phyloP scores from a whole-genome alignment of 2,888 invertebrate genomes.

The Perizoma flavofasciatum region DNA sequence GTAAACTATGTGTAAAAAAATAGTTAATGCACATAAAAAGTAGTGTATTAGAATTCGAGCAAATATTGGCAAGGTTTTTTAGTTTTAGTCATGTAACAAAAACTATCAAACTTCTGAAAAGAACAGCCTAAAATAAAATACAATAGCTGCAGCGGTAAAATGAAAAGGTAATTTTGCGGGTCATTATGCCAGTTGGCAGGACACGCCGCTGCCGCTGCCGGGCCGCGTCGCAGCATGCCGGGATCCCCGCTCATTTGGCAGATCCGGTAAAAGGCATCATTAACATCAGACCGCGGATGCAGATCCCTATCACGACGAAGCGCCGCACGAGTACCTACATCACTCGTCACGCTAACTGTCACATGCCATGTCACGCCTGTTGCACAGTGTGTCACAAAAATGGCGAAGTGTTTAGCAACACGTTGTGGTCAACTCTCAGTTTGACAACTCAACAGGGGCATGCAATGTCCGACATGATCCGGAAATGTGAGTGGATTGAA shows the following conservation, averaged over 20 bases:
- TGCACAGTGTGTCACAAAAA: slow-evolving; percentile 11
- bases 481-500: neutral
- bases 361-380: slow-evolving; percentile 16
- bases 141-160: neutral
- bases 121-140: too few relatives aligned
- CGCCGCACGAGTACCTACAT: slow-evolving; percentile 14
- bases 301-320: slow-evolving; percentile 15
- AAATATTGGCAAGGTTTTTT: too few relatives aligned
- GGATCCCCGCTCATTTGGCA: slow-evolving; percentile 20
- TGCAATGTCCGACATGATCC: slow-evolving; percentile 4
- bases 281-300: slow-evolving; percentile 9
- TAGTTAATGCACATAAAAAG: too few relatives aligned
- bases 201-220: neutral
- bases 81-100: too few relatives aligned
- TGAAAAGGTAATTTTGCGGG: slow-evolving; percentile 3
- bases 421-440: neutral
- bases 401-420: slow-evolving; percentile 2
- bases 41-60: too few relatives aligned
- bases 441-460: slow-evolving; percentile 10
- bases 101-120: too few relatives aligned
- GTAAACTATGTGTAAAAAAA: too few relatives aligned
- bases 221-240: slow-evolving; percentile 9
- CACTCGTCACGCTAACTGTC: slow-evolving; percentile 19
- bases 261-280: slow-evolving; percentile 10
- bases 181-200: slow-evolving; percentile 8